phyloP scores from a whole-genome alignment of 2,888 invertebrate species.

The Meghimatium bilineatum region DNA sequence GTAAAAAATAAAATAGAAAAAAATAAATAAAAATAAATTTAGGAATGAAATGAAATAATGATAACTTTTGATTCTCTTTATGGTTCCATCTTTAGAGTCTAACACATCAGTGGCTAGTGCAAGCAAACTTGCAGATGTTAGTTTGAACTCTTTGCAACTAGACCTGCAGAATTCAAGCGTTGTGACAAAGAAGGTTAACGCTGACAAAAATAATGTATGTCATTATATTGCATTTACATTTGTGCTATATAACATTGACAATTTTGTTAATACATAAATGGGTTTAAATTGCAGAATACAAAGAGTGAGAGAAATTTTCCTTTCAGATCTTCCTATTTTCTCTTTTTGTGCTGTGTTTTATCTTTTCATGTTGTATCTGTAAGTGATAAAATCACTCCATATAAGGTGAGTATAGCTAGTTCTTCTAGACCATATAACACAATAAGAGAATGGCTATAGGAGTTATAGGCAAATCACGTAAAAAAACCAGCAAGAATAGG shows the following conservation, averaged over 20 bases:
- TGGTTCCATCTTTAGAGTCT: conserved; percentile 2
- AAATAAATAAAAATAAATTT: neutral
- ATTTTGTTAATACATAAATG: neutral
- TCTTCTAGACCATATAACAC: too few relatives aligned
- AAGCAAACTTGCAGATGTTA: neutral
- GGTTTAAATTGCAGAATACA: too few relatives aligned
- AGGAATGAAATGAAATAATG: neutral
- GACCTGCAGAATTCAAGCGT: neutral
- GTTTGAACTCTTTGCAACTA: neutral
- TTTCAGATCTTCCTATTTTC: too few relatives aligned
- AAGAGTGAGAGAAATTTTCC: too few relatives aligned
- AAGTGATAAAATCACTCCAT: too few relatives aligned
- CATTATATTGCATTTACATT: neutral
- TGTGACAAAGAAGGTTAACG: neutral
- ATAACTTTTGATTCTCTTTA: neutral
- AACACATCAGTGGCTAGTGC: neutral
- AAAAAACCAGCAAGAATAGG: too few relatives aligned
- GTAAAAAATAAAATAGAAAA: neutral
- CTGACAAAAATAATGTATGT: conserved; percentile 19
- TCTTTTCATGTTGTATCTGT: too few relatives aligned
- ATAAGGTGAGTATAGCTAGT: too few relatives aligned
- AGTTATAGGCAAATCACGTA: too few relatives aligned
- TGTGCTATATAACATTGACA: neutral
- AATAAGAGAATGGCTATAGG: too few relatives aligned
- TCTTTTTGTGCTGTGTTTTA: too few relatives aligned